These are phyloP conservation scores for Calliscelio sp. DNA, from an alignment of 2,888 invertebrate genomes.

Conservation along the genomic window DNA sequence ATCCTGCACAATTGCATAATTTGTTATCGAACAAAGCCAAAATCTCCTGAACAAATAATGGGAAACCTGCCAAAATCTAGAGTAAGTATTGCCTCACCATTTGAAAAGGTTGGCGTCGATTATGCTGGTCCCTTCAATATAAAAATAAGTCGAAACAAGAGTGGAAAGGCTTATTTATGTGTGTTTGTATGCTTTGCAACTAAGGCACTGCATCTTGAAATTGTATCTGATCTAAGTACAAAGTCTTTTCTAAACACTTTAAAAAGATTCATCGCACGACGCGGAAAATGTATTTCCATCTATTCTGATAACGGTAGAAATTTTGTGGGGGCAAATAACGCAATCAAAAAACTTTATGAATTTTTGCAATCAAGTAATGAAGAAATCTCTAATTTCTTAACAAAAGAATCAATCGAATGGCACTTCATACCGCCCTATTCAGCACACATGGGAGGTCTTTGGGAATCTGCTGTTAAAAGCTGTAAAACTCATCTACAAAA, in stretches of 20 bases:
- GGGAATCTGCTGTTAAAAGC: slow-evolving; percentile 74
- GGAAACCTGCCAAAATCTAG: slow-evolving; percentile 65
- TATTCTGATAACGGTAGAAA: not conserved
- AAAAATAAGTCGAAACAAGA: not conserved
- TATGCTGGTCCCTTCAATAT: slow-evolving; percentile 40
- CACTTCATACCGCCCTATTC: slow-evolving; percentile 78
- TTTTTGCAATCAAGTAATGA: no score
- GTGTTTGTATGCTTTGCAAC: not conserved
- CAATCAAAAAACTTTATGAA: no score
- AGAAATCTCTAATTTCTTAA: no score
- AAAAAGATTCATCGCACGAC: not conserved
- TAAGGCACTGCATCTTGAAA: not conserved
- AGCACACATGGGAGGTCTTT: slow-evolving; percentile 49
- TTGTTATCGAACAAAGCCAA: not conserved
- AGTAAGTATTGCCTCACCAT: slow-evolving; percentile 67
- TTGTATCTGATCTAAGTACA: not conserved
- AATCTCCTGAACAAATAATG: slow-evolving; percentile 34
- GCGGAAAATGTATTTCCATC: not conserved
- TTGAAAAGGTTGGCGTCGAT: slow-evolving; percentile 66
- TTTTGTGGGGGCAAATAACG: not conserved
- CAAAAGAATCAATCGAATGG: slow-evolving; percentile 62
- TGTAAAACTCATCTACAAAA: slow-evolving; percentile 77
- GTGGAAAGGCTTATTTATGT: not conserved
- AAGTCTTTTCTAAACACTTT: not conserved
- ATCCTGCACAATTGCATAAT: not conserved